Base-by-base conservation (phyloP, 2,113 vertebrate species). In the Clarias gariepinus region DNA sequence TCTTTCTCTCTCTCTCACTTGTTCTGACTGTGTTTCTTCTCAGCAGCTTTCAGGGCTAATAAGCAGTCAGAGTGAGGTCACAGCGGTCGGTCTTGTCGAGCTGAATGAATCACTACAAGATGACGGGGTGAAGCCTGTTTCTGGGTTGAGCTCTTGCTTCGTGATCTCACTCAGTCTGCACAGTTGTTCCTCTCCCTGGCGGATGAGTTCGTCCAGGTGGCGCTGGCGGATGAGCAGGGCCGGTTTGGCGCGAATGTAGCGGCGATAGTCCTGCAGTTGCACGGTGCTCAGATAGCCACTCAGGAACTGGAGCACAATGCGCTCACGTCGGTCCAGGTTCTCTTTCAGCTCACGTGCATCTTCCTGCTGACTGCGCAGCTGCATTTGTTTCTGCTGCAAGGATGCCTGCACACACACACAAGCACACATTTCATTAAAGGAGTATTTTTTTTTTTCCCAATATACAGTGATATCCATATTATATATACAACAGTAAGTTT, bases 311-410 rank as follows among this genome's bases (percentile, higher is more conserved):
- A 96, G 90, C 63, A 99, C 98, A 52, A 96, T 93, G 0, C 95
- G 95, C 84, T 97, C 96, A 28, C 98, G 95, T 0, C 97, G 97
- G 90, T 99, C 98, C 52, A 99, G 92, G 92, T 99, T 99, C 90
- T 99, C 97, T 95, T 99, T 99, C 80, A 99, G 96, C 89, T 99
- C 98, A 7, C 95, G 92, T 16, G 98, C 98, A 0, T 99, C 98
- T 84, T 99, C 96, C 0, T 97, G 97, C 93, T 99, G 98, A 77
- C 95, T 93, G 4, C 96, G 94, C 88, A 99, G 95, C 92, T 97
- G 92, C 63, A 94, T 96, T 86, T 94, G 95, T 88, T 99, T 99
- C 94, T 97, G 95, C 0, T 91, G 94, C 87, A 99, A 95, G 0
- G 95, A 96, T 11, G 94, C 96, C 98, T 99, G 94, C 53, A 66